Evolutionary conservation across 1,140 invertebrate species (phyloP).

Genomic region (Octopus sinensis): DNA sequence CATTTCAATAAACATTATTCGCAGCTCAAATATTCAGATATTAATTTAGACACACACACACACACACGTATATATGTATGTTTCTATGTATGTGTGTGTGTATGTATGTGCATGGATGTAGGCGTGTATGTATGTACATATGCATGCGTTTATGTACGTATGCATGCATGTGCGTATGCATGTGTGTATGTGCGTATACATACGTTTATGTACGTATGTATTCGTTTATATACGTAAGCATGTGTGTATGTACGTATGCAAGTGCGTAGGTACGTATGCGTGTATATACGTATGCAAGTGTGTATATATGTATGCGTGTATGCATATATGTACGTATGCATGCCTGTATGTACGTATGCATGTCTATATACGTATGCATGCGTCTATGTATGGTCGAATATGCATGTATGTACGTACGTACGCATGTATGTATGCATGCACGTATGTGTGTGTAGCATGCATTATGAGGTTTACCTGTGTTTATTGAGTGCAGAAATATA

Average conservation of each 20-base stretch:
- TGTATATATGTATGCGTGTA: not conserved
- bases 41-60: not conserved
- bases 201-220: not conserved
- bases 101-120: not conserved
- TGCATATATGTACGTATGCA: not conserved
- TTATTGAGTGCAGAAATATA: too few species aligned
- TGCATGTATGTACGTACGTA: not conserved
- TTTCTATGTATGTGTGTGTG: not conserved
- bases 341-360: not conserved
- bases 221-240: not conserved
- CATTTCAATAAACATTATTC: too few species aligned
- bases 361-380: not conserved
- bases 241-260: not conserved
- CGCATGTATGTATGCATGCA: not conserved
- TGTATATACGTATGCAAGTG: not conserved
- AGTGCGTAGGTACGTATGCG: not conserved
- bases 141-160: not conserved
- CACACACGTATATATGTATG: not conserved
- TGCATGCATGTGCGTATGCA: not conserved
- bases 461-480: not conserved
- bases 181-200: not conserved
- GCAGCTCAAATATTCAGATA: too few species aligned
- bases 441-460: not conserved
- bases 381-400: not conserved
- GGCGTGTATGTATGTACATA: not conserved